Percentiles rank a stretch among this genome's conserved stretches.
These are phyloP conservation scores for Hetaerina americana DNA, from an alignment of 1,140 invertebrate species.

Conservation along the genomic window DNA sequence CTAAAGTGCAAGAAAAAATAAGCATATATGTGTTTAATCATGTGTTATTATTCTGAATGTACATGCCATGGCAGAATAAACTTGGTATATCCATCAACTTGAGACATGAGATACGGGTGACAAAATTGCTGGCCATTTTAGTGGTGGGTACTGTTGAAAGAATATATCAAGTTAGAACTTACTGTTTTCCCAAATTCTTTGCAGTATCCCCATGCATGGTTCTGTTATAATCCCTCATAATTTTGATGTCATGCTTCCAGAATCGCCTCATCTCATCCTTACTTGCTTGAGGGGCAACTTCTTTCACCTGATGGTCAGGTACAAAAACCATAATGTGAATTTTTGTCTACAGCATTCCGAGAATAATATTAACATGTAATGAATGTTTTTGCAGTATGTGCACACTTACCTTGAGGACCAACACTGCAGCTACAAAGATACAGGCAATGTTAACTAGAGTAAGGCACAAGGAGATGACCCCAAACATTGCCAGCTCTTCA, in stretches of 20 bases:
- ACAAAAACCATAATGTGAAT: neutral
- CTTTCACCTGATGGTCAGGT: slow-evolving; percentile 42
- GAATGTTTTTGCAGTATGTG: too few species aligned
- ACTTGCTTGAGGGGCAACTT: slow-evolving; percentile 50
- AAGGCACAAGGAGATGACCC: slow-evolving; percentile 48
- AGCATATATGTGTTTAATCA: neutral
- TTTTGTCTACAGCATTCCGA: neutral
- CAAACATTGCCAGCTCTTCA: slow-evolving; percentile 43
- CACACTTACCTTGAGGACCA: slow-evolving; percentile 47
- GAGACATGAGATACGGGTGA: too few species aligned
- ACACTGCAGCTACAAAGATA: slow-evolving; percentile 50
- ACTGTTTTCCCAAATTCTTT: neutral
- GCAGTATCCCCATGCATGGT: slow-evolving; percentile 22
- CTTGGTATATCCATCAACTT: too few species aligned
- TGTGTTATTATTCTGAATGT: neutral
- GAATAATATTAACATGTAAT: neutral
- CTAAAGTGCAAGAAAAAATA: neutral
- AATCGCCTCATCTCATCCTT: slow-evolving; percentile 37
- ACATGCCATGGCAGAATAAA: too few species aligned
- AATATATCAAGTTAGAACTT: too few species aligned
- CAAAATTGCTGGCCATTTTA: too few species aligned
- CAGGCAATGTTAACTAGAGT: slow-evolving; percentile 58
- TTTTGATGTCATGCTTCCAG: slow-evolving; percentile 53
- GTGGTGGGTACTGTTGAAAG: too few species aligned
- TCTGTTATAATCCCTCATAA: slow-evolving; percentile 39